Base-by-base conservation (phyloP, 2,888 invertebrate genomes). In the Heliconius erato region DNA sequence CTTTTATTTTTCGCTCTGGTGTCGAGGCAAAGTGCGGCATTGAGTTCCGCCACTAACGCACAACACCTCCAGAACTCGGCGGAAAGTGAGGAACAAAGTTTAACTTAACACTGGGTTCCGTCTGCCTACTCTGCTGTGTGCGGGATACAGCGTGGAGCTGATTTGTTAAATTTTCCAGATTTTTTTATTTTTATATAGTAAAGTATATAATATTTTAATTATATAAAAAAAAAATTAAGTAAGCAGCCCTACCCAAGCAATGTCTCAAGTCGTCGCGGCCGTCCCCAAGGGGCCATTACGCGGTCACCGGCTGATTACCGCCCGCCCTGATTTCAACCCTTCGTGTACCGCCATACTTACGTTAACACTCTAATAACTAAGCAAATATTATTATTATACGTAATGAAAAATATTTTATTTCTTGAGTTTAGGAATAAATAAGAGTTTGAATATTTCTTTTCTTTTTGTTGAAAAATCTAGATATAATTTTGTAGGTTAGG, bases 231-330 rank as follows among this genome's bases (percentile, higher is more conserved):
- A 67, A 28, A 19, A 14, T 40, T 14, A n/a, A 23, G 32, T 67
- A 74, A 28, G 54, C 80, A 80, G 40, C 80, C 80, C 80, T 80
- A 65, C 59, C 9, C 23, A 76, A 26, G 76, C 76, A 88, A 90
- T 89, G 91, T 91, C 92, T 92, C 91, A 92, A 93, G 94, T 88
- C 92, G 91, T 89, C 90, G 90, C 86, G 88, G 89, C 88, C 89
- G 91, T 92, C 95, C 93, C 94, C 84, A 84, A 89, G 94, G 94
- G 91, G 90, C 94, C 94, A 94, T 96, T 96, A 95, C 94, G 96
- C 92, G 96, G 96, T 96, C 95, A 92, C 91, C 93, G 93, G 88
- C 95, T 95, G 95, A 96, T 96, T 96, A 95, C 95, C 94, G 91
- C 91, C 92, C 92, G 92, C 92, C 94, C 92, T 94, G 94, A 94